phyloP scores from a whole-genome alignment of 2,797 vertebrate genomes.

The Neostethus bicornis region DNA sequence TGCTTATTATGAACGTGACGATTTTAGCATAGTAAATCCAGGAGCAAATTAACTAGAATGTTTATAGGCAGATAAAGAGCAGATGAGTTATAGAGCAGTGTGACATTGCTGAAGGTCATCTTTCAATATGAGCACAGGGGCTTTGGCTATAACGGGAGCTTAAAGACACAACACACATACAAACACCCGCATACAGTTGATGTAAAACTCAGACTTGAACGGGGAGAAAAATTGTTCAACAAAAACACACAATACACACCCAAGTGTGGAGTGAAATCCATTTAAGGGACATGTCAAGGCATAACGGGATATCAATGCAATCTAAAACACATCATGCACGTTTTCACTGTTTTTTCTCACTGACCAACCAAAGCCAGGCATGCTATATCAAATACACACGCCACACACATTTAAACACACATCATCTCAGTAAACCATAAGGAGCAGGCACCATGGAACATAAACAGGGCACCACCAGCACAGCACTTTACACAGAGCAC shows the following conservation, averaged over 20 bases:
- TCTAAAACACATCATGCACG: conserved; percentile 61
- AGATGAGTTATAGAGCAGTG: conserved; percentile 62
- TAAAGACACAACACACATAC: conserved; percentile 16
- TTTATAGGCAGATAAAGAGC: conserved; percentile 68
- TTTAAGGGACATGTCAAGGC: conserved; percentile 26
- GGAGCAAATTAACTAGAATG: conserved; percentile 51
- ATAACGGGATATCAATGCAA: conserved; percentile 20
- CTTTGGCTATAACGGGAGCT: conserved; percentile 32
- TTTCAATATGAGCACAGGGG: conserved; percentile 59
- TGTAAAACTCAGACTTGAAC: conserved; percentile 20
- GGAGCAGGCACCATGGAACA: conserved; percentile 46
- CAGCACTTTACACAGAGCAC: conserved; percentile 66
- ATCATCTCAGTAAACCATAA: conserved; percentile 30
- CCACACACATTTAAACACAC: conserved; percentile 47
- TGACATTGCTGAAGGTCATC: conserved; percentile 67
- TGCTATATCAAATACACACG: conserved; percentile 51
- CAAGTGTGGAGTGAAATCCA: conserved; percentile 13
- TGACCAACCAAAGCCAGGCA: conserved; percentile 60
- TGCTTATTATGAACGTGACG: conserved; percentile 43
- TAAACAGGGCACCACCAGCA: conserved; percentile 43
- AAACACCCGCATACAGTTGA: conserved; percentile 18
- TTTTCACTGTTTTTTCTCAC: conserved; percentile 41
- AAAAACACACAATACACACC: conserved; percentile 51
- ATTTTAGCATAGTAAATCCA: conserved; percentile 66
- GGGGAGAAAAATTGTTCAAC: conserved; percentile 13